A percentile compares a stretch with the other conserved stretches of the same genome.
These are phyloP conservation scores for human (Homo sapiens) DNA, from an alignment of 2,113 vertebrate genomes.

Conservation along the genomic window GRCh38 chr5:1852001-1852500, in stretches of 20 bases:
- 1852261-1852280: background rate
- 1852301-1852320: slow-evolving; percentile 31
- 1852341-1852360: background rate
- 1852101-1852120: no score
- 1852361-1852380: background rate
- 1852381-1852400: background rate
- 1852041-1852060: rapidly evolving
- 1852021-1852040: rapidly evolving
- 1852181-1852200: rapidly evolving
- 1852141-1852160: no score
- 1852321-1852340: slow-evolving; percentile 52
- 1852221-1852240: background rate
- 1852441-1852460: background rate
- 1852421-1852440: background rate
- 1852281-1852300: slow-evolving; percentile 38
- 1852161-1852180: rapidly evolving
- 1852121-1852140: no score
- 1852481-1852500: background rate
- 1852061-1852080: background rate
- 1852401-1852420: slow-evolving; percentile 54
- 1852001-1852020: rapidly evolving
- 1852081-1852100: background rate
- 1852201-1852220: rapidly evolving
- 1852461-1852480: background rate
- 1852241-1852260: background rate